These are phyloP conservation scores for Lepidurus packardi DNA, from an alignment of 1,140 invertebrate genomes.

Conservation along the genomic window DNA sequence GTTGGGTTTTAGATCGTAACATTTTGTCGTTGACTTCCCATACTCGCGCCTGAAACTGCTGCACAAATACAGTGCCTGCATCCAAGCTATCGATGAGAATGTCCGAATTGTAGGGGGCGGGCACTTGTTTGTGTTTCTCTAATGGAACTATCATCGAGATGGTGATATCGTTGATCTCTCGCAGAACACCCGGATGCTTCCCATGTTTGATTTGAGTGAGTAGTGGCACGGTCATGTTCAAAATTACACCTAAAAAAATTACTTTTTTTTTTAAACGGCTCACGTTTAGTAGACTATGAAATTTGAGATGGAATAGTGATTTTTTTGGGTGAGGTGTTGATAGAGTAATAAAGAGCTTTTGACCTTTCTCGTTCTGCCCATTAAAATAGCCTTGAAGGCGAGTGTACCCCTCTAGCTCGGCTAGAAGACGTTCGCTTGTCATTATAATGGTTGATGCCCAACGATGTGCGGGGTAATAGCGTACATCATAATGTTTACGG, in stretches of 20 bases:
- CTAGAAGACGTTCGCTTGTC: slow-evolving; percentile 39
- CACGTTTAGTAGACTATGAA: background rate
- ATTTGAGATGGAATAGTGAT: background rate
- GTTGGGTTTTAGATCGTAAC: slow-evolving; percentile 36
- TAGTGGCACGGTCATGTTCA: slow-evolving; percentile 40
- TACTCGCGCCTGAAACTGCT: slow-evolving; percentile 39
- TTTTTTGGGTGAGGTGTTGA: background rate
- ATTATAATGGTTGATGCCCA: slow-evolving; percentile 41
- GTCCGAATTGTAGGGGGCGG: slow-evolving; percentile 39
- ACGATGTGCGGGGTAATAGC: slow-evolving; percentile 37
- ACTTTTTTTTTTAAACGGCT: background rate
- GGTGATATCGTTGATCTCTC: slow-evolving; percentile 39
- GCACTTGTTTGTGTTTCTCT: slow-evolving; percentile 33
- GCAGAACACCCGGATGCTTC: slow-evolving; percentile 38
- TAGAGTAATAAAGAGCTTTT: background rate
- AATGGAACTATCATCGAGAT: slow-evolving; percentile 39
- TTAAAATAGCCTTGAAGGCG: slow-evolving; percentile 39
- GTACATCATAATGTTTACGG: slow-evolving; percentile 38
- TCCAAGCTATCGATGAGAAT: slow-evolving; percentile 39
- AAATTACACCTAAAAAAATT: slow-evolving; percentile 35
- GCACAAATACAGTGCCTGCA: slow-evolving; percentile 39
- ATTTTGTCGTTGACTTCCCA: slow-evolving; percentile 40
- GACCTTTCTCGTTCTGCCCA: slow-evolving; percentile 39
- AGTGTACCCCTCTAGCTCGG: slow-evolving; percentile 39
- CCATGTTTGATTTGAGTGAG: slow-evolving; percentile 40